Percentiles rank a stretch among this genome's conserved stretches.
phyloP scores from a whole-genome alignment of 1,140 invertebrate genomes.

The Adelges cooleyi region DNA sequence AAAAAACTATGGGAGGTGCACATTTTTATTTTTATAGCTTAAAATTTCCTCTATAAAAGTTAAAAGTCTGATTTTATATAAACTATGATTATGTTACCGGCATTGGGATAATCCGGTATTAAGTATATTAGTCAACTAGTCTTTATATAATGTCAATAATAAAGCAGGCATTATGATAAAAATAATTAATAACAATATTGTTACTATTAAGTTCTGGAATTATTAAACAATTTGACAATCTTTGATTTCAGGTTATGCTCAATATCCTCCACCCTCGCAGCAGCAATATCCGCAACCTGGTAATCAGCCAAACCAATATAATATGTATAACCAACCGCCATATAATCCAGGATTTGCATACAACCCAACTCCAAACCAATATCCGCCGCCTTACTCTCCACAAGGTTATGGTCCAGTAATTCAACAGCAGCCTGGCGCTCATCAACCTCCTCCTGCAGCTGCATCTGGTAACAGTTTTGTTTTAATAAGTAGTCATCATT shows the following conservation, averaged over 20 bases:
- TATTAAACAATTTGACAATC: too few relatives aligned
- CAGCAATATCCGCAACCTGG: neutral
- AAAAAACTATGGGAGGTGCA: too few relatives aligned
- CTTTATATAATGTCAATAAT: too few relatives aligned
- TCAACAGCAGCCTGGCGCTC: neutral
- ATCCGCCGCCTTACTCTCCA: constrained; percentile 13
- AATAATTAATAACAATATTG: too few relatives aligned
- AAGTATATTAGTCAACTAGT: too few relatives aligned
- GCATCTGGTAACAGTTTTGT: neutral
- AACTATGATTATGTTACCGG: too few relatives aligned
- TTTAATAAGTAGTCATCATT: neutral
- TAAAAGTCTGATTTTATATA: too few relatives aligned
- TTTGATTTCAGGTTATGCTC: constrained; percentile 14
- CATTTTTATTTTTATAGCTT: too few relatives aligned
- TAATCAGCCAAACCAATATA: constrained; percentile 18
- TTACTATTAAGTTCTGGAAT: too few relatives aligned
- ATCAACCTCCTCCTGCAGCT: constrained; percentile 7
- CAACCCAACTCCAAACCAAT: neutral
- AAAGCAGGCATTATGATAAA: too few relatives aligned
- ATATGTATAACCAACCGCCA: constrained; percentile 10
- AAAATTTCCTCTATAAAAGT: too few relatives aligned
- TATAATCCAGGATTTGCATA: constrained; percentile 2
- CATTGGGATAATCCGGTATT: too few relatives aligned
- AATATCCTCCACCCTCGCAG: neutral
- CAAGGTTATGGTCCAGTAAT: constrained; percentile 7